Base-by-base conservation (phyloP, 2,888 invertebrate genomes). In the Agonopterix alstromeriana region DNA sequence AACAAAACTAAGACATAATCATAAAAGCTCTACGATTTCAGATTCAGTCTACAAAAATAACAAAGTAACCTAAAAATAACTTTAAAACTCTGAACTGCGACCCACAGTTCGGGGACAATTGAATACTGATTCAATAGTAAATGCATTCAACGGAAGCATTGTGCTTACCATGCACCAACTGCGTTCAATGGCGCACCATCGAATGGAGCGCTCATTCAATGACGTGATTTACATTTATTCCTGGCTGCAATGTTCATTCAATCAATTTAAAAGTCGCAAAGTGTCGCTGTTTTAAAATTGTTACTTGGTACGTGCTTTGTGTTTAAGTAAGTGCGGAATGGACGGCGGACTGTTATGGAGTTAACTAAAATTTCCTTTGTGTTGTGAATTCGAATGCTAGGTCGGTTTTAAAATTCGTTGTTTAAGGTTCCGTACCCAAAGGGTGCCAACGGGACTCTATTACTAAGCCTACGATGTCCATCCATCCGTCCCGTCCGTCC, bases 221-320 rank as follows among this genome's bases (percentile, higher is more conserved):
- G 69, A 70, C 73, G 75, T 79, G 77, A 82, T 82, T 82, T 79
- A 82, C 80, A 80, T 80, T 82, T 77, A 81, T 77, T 68, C 71
- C 66, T 56, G 66, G 45, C 48, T 51, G 60, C 61, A 73, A 73
- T 70, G 66, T 62, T 66, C 60, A 65, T 62, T 66, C 60, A 65
- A 65, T 69, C 65, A 60, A 71, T 75, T 70, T 72, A 61, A 70
- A 70, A 70, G 57, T 64, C 60, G 64, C 60, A 60, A 48, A 60
- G 61, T 47, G 48, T 17, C 45, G 49, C 49, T 27, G 44, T 51
- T 46, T 44, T 45, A 44, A 5, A 42, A 14, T 10, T 42, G 8
- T 9, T 17, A 42, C 10, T 42, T 12, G 9, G 17, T 14, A 14
- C 12, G 42, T 42, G 11, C 46, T 38, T 10, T 4, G 10, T 38